phyloP scores from a whole-genome alignment of 2,113 vertebrate genomes.

The Crotalus viridis region DNA sequence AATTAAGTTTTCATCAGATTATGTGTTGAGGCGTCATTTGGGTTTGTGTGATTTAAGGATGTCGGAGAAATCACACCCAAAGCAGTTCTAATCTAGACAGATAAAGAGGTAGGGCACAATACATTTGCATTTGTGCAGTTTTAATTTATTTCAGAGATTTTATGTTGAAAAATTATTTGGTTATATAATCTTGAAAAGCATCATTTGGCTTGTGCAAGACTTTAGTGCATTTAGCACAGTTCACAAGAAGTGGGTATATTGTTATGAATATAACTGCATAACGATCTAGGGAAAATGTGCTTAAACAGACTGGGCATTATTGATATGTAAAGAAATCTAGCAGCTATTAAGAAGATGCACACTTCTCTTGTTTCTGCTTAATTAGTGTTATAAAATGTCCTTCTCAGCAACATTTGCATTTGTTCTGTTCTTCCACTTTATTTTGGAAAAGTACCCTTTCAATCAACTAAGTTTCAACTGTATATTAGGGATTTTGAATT shows the following conservation, averaged over 20 bases:
- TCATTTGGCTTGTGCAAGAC: not conserved
- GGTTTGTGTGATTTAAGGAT: not conserved
- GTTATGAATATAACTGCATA: constrained; percentile 31
- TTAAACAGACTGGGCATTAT: constrained; percentile 37
- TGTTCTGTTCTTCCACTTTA: constrained; percentile 12
- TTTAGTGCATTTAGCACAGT: not conserved
- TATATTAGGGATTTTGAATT: constrained; percentile 32
- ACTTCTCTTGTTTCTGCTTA: constrained; percentile 46
- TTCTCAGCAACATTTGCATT: constrained; percentile 25
- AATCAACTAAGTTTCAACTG: constrained; percentile 22
- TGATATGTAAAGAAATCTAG: constrained; percentile 52
- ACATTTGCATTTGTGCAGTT: not conserved
- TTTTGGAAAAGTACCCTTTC: not conserved
- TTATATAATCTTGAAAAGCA: not conserved
- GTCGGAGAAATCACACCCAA: not conserved
- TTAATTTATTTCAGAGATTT: not conserved
- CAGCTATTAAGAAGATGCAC: constrained; percentile 44
- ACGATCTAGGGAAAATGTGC: not conserved
- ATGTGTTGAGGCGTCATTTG: not conserved
- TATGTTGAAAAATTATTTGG: not conserved
- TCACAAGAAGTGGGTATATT: not conserved
- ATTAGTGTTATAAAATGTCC: constrained; percentile 48
- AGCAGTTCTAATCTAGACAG: not conserved
- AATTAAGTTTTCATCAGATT: constrained; percentile 9
- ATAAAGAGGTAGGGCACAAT: not conserved